Conservation (phyloP, 2,888 invertebrate species). For the Thera obeliscata region DNA sequence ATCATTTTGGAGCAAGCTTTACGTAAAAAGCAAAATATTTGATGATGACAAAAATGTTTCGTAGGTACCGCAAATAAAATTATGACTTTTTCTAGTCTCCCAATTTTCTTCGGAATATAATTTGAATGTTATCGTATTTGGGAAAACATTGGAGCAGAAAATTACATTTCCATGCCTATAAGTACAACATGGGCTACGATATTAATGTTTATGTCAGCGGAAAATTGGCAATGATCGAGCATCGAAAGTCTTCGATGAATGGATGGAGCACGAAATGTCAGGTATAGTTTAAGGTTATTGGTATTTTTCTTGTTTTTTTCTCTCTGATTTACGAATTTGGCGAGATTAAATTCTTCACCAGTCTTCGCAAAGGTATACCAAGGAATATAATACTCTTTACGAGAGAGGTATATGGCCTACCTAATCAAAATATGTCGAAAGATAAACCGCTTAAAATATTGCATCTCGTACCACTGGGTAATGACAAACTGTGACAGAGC, state of each 20-base stretch:
- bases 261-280: slow-evolving; percentile 27
- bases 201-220: slow-evolving; percentile 59
- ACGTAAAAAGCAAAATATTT: not conserved
- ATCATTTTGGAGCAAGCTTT: too few relatives aligned
- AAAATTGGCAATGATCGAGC: slow-evolving; percentile 71
- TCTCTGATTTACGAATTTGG: too few relatives aligned
- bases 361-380: too few relatives aligned
- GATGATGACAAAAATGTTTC: not conserved
- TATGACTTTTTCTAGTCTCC: slow-evolving; percentile 4
- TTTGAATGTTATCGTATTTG: slow-evolving; percentile 33
- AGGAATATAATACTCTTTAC: too few relatives aligned
- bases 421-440: too few relatives aligned
- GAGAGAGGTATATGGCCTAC: too few relatives aligned
- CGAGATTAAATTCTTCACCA: too few relatives aligned
- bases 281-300: too few relatives aligned
- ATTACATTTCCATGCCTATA: slow-evolving; percentile 67
- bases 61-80: not conserved
- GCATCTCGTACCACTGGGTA: too few relatives aligned
- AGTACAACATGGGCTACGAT: slow-evolving; percentile 53
- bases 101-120: slow-evolving; percentile 11
- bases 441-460: too few relatives aligned
- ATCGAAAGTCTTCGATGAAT: slow-evolving; percentile 46
- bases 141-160: slow-evolving; percentile 63
- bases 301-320: too few relatives aligned
- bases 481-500: too few relatives aligned